Conservation (phyloP, 92 coral and sea anemone genomes). For the Umimayanthus chanpuru region DNA sequence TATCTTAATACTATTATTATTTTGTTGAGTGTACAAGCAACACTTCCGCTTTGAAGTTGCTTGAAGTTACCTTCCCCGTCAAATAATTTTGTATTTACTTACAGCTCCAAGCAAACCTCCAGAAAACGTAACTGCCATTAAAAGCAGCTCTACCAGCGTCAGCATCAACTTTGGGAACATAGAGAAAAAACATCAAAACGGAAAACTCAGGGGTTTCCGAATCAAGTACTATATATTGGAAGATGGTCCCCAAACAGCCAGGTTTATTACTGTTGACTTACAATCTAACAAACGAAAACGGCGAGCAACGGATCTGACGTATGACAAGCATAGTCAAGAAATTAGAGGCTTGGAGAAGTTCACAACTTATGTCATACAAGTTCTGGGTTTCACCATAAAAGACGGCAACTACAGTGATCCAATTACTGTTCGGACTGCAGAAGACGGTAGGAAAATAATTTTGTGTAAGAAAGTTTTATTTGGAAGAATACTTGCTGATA, state of each 20-base stretch:
- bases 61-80: not conserved
- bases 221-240: not conserved
- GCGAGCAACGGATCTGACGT: not conserved
- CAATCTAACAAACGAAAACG: not conserved
- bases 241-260: constrained; percentile 1
- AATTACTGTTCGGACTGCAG: not conserved
- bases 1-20: too few species aligned
- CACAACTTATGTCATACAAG: not conserved
- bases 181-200: not conserved
- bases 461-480: too few species aligned
- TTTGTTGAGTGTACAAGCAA: too few species aligned
- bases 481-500: too few species aligned
- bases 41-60: too few species aligned
- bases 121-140: not conserved
- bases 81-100: not conserved
- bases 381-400: not conserved
- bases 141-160: not conserved
- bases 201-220: not conserved
- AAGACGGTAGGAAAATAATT: not conserved
- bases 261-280: not conserved
- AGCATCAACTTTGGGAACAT: not conserved
- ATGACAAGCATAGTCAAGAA: not conserved
- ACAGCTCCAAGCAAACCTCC: constrained; percentile 3
- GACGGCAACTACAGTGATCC: constrained; percentile 2
- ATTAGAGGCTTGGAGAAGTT: not conserved